Base-by-base conservation (phyloP, 2,113 vertebrate species). In the Helogale parvula region DNA sequence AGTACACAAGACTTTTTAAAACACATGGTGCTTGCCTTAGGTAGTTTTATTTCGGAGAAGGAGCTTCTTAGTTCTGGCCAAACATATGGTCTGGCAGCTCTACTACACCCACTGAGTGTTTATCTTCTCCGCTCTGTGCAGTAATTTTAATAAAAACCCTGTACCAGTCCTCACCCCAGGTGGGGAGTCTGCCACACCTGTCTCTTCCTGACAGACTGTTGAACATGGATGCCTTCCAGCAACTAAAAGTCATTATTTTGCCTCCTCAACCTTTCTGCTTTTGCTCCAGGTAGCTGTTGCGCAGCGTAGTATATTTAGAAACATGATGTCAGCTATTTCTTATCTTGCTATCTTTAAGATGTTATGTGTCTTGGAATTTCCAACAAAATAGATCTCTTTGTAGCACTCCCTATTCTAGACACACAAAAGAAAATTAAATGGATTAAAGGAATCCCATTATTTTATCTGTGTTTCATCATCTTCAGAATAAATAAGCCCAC, bases 201-300 rank as follows among this genome's bases (percentile, higher is more conserved):
- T 88, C 97, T 83, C 92, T 74, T 91, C 71, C 92, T 96, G 92
- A 88, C 69, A 76, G 90, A 50, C 92, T 92, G 86, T 86, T 92
- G 92, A 88, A 96, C 23, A 5, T 80, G 95, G 97, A 95, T 71
- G 74, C 27, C 92, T 95, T 97, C 94, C 97, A 98, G 63, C 15
- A 57, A 69, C 63, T 31, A 17, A 83, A 92, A 97, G 84, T 95
- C 80, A 90, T 88, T 66, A 29, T 71, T 65, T 83, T 83, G 60
- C 83, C 92, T 90, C 71, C 16, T 57, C 76, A 72, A 9, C 29
- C 74, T 93, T 84, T 72, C 88, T 90, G 92, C 33, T 50, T 82
- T 83, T 92, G 57, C 79, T 86, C 47, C 54, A 80, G 54, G 87
- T 93, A 80, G 90, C 69, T 95, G 27, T 33, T 54, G 41, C 72